Conservation (phyloP, 1,140 invertebrate genomes). For the Papilio helenus region DNA sequence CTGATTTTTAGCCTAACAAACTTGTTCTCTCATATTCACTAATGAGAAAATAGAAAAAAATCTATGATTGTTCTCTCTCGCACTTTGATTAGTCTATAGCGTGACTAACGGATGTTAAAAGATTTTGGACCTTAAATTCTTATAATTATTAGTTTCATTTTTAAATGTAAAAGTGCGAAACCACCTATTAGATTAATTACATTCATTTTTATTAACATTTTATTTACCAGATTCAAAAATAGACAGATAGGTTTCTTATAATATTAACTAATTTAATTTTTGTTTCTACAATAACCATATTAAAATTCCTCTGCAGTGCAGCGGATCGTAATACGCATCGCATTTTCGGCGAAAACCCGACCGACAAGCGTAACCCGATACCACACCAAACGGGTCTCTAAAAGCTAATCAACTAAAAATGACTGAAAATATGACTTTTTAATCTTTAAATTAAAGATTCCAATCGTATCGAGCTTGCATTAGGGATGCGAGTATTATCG, state of each 20-base stretch:
- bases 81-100: slow-evolving; percentile 26
- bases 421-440: slow-evolving; percentile 37
- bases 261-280: not conserved
- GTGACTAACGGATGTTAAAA: not conserved
- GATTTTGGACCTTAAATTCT: not conserved
- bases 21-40: slow-evolving; percentile 27
- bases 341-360: slow-evolving; percentile 9
- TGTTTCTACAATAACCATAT: not conserved
- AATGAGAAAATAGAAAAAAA: slow-evolving; percentile 37
- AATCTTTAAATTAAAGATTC: slow-evolving; percentile 36
- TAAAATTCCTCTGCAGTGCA: not conserved
- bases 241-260: not conserved
- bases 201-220: not conserved
- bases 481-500: slow-evolving; percentile 42
- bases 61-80: slow-evolving; percentile 33
- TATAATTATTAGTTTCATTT: not conserved
- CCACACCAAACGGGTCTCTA: slow-evolving; percentile 2
- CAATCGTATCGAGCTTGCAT: slow-evolving; percentile 38
- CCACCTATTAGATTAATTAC: not conserved
- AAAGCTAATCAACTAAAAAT: slow-evolving; percentile 26
- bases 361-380: not conserved
- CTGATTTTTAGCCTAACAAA: slow-evolving; percentile 43
- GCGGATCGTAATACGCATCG: not conserved
- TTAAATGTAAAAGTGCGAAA: not conserved
- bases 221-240: no score